Evolutionary conservation across 2,113 vertebrate species (phyloP).

Genomic region (Oryzias celebensis): DNA sequence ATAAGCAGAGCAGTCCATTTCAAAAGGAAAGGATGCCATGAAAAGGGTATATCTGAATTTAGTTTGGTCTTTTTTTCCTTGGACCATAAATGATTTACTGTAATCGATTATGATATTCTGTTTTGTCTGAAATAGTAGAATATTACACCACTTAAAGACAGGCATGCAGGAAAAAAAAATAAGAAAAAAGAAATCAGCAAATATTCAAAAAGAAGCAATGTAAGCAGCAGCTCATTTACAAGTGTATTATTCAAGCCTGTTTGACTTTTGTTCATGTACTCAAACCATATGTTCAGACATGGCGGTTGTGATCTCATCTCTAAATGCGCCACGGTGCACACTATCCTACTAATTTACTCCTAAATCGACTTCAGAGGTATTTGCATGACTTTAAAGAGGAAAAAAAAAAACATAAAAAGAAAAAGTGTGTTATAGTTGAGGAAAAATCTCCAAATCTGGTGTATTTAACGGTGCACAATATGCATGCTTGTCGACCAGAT

Average conservation of each 20-base stretch:
- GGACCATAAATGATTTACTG: slow-evolving; percentile 78
- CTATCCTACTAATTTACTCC: slow-evolving; percentile 80
- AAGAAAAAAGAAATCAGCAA: slow-evolving; percentile 63
- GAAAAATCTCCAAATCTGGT: slow-evolving; percentile 76
- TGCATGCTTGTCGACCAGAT: slow-evolving; percentile 88
- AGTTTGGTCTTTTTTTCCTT: slow-evolving; percentile 77
- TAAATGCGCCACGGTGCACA: slow-evolving; percentile 68
- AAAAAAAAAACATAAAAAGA: slow-evolving; percentile 39
- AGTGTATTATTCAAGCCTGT: slow-evolving; percentile 74
- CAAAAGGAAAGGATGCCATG: slow-evolving; percentile 75
- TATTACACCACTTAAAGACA: slow-evolving; percentile 78
- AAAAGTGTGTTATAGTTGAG: slow-evolving; percentile 72
- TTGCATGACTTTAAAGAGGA: slow-evolving; percentile 77
- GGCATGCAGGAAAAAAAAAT: slow-evolving; percentile 80
- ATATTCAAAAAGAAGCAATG: slow-evolving; percentile 74
- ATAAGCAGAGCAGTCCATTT: slow-evolving; percentile 77
- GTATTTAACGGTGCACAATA: slow-evolving; percentile 92
- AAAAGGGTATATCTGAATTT: slow-evolving; percentile 76
- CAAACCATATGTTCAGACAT: slow-evolving; percentile 71
- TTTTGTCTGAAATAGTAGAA: slow-evolving; percentile 75
- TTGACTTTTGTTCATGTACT: slow-evolving; percentile 77
- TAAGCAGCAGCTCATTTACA: slow-evolving; percentile 74
- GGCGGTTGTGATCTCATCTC: slow-evolving; percentile 74
- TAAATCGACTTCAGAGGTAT: slow-evolving; percentile 77
- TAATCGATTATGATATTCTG: slow-evolving; percentile 78